These are phyloP conservation scores for Macrosiphum euphorbiae DNA, from an alignment of 2,888 invertebrate genomes.

Conservation along the genomic window DNA sequence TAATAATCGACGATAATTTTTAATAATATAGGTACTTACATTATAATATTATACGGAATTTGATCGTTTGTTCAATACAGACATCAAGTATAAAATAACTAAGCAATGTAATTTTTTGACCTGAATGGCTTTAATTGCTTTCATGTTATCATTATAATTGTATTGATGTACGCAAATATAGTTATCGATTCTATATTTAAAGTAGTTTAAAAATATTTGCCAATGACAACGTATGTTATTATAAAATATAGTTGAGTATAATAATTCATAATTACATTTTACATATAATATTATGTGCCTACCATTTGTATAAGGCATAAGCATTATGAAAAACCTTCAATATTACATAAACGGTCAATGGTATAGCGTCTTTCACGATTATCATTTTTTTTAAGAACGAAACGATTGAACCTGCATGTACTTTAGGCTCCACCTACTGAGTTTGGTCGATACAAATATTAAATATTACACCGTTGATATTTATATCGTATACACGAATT, in stretches of 20 bases:
- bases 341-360: not conserved
- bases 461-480: not conserved
- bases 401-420: not conserved
- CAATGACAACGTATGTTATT: not conserved
- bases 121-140: not conserved
- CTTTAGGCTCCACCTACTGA: not conserved
- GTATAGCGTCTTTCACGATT: not conserved
- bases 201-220: not conserved
- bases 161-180: not conserved
- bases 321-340: not conserved
- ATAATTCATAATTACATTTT: not conserved
- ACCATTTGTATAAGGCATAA: not conserved
- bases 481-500: not conserved
- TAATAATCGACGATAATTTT: not conserved
- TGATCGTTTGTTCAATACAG: not conserved
- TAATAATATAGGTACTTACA: not conserved
- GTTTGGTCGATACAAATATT: not conserved
- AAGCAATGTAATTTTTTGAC: not conserved
- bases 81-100: not conserved
- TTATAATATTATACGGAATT: not conserved
- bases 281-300: not conserved
- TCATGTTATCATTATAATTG: not conserved
- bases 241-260: not conserved
- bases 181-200: not conserved
- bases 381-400: not conserved